Evolutionary conservation across 1,140 invertebrate genomes (phyloP), one percentile per base, ranked within the genome.

Genomic region (Arion vulgaris): DNA sequence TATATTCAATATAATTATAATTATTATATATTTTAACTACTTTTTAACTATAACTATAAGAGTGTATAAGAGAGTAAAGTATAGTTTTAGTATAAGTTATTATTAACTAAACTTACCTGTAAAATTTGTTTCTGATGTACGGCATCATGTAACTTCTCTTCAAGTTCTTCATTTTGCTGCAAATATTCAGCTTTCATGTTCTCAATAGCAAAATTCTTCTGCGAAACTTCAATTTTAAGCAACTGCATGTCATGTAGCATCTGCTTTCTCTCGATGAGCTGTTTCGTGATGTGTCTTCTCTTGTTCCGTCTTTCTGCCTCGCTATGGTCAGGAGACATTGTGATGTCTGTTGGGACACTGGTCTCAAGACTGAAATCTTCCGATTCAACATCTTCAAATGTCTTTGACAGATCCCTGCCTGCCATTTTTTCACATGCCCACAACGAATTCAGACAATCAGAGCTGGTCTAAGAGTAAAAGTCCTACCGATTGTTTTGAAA

Each of bases 151-250:
- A 92, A 81, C 80, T 91, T 91, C 83, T 92, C 92, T 84, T 93
- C 91, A 2, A 92, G 74, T 66, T 92, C 91, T 85, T 92, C 92
- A 13, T 89, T 86, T 79, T 86, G 89, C 68, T 90, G 87, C 74
- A 91, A 83, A 81, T 89, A 87, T 78, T 92, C 91, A 1, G 89
- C 90, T 86, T 92, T 93, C 85, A 92, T 85, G 82, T 91, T 92
- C 83, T 92, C 91, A 36, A 92, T 81, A 28, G 88, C 84, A 73
- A 92, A 83, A 83, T 91, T 89, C 81, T 92, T 92, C 68, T 93
- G 91, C 19, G 90, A 91, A n/a, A 92, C 77, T 85, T 93, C 92
- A 68, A 93, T 92, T 85, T 91, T 91, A n/a, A 92, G 68, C 26
- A 93, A 81, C 79, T 93, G 92, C 41, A 93, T 74, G 84, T 92